These are phyloP conservation scores for Montipora capricornis DNA, from an alignment of 64 coral and sea anemone species.

Conservation along the genomic window DNA sequence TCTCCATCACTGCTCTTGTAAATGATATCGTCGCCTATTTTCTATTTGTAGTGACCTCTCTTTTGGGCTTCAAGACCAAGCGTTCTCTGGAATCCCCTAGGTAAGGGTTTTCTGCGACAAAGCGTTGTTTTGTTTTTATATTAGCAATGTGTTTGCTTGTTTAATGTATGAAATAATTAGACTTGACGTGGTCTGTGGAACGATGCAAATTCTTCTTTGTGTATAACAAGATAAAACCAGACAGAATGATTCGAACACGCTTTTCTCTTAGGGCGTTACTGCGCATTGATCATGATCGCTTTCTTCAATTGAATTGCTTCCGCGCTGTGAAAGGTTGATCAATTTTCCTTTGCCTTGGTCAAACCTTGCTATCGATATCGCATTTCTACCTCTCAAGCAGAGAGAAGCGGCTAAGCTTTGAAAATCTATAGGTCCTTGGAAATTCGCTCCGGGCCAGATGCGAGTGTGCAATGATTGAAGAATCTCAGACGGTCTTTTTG, in stretches of 20 bases:
- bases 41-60: constrained; percentile 31
- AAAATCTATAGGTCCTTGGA: constrained; percentile 73
- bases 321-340: constrained; percentile 39
- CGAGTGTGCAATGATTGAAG: constrained; percentile 47
- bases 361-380: constrained; percentile 72
- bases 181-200: constrained; percentile 75
- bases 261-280: neutral
- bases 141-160: constrained; percentile 89
- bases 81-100: constrained; percentile 60
- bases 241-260: neutral
- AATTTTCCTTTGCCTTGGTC: constrained; percentile 45
- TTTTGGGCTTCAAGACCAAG: constrained; percentile 28
- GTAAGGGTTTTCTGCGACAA: constrained; percentile 53
- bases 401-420: constrained; percentile 81
- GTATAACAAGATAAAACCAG: neutral
- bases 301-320: constrained; percentile 25
- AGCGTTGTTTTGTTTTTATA: constrained; percentile 96
- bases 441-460: constrained; percentile 44
- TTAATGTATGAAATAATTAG: constrained; percentile 99
- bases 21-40: constrained; percentile 78
- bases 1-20: constrained; percentile 11
- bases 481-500: constrained; percentile 64
- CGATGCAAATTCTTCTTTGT: constrained; percentile 55
- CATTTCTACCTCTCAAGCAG: constrained; percentile 63
- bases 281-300: neutral